phyloP scores from a whole-genome alignment of 2,888 invertebrate species.

The Danaus chrysippus region DNA sequence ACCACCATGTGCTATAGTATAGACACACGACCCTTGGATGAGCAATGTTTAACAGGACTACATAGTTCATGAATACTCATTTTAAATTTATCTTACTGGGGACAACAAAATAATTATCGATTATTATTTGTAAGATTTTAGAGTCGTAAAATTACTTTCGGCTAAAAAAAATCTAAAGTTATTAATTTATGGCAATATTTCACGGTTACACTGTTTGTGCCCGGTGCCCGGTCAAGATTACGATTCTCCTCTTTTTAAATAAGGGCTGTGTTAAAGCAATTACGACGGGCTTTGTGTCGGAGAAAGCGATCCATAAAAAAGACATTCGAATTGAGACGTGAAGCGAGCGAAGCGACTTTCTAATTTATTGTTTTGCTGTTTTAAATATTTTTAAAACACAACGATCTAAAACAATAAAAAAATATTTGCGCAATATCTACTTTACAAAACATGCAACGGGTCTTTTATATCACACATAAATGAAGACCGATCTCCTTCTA shows the following conservation, averaged over 20 bases:
- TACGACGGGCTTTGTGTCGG: slow-evolving; percentile 43
- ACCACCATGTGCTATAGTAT: neutral
- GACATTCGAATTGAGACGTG: slow-evolving; percentile 41
- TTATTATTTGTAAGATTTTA: neutral
- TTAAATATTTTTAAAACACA: slow-evolving; percentile 45
- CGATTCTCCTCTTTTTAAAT: slow-evolving; percentile 24
- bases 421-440: slow-evolving; percentile 43
- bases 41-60: too few relatives aligned
- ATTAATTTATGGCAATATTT: slow-evolving; percentile 16
- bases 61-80: too few relatives aligned
- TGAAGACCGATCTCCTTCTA: slow-evolving; percentile 34
- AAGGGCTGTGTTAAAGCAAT: slow-evolving; percentile 43
- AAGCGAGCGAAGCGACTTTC: slow-evolving; percentile 50
- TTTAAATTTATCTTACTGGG: too few relatives aligned
- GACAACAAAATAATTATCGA: too few relatives aligned
- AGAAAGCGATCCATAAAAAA: slow-evolving; percentile 55
- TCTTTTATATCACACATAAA: slow-evolving; percentile 30
- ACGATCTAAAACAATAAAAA: slow-evolving; percentile 44
- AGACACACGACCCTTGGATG: neutral
- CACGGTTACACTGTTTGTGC: slow-evolving; percentile 16
- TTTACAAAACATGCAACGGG: slow-evolving; percentile 11
- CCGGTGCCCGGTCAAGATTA: slow-evolving; percentile 7
- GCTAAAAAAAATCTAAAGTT: neutral
- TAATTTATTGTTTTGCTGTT: slow-evolving; percentile 56
- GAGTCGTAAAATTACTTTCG: slow-evolving; percentile 7